A percentile compares a stretch with the other conserved stretches of the same genome.
phyloP scores from a whole-genome alignment of 1,140 invertebrate genomes.

The Grapholita molesta region DNA sequence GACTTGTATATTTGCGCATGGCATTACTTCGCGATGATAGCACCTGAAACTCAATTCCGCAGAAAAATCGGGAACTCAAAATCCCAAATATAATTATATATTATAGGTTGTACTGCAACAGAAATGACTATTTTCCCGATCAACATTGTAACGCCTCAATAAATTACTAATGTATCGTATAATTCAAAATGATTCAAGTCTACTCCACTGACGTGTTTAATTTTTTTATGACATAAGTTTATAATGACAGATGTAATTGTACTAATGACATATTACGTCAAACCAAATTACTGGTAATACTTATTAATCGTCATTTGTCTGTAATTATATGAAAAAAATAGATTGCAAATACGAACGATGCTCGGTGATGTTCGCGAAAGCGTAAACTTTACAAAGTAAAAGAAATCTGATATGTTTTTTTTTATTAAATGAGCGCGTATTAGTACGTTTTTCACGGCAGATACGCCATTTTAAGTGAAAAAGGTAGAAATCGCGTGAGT shows the following conservation, averaged over 20 bases:
- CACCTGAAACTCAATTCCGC: too few relatives aligned
- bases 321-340: neutral
- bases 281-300: conserved; percentile 3
- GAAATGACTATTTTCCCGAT: neutral
- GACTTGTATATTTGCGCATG: too few relatives aligned
- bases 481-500: neutral
- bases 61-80: too few relatives aligned
- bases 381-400: conserved; percentile 29
- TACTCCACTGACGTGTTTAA: neutral
- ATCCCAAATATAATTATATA: too few relatives aligned
- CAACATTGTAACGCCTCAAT: neutral
- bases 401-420: conserved; percentile 19
- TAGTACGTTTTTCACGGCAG: neutral
- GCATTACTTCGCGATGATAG: too few relatives aligned
- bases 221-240: neutral
- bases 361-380: neutral
- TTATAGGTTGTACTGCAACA: too few relatives aligned
- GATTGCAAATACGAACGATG: neutral
- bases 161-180: neutral
- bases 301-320: neutral
- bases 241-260: neutral
- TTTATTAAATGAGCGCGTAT: neutral
- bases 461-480: neutral
- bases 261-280: neutral
- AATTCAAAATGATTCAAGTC: neutral